These are phyloP conservation scores for Digitonthophagus gazella DNA, from an alignment of 2,888 invertebrate species.

Conservation along the genomic window DNA sequence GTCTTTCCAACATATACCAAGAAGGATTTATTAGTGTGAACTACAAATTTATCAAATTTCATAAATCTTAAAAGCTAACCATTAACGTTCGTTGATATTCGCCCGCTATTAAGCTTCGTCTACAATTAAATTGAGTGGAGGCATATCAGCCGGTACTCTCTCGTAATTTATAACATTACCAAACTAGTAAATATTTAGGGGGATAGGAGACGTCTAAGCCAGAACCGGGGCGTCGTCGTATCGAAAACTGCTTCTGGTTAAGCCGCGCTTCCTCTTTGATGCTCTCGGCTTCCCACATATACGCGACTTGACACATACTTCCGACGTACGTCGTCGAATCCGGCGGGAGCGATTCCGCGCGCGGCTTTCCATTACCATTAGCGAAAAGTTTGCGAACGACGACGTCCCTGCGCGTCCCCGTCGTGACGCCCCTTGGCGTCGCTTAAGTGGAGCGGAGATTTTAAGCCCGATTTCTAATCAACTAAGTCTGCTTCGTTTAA, in stretches of 20 bases:
- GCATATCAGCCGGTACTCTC: constrained; percentile 5
- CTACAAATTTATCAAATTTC: background rate
- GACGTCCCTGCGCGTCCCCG: constrained; percentile 16
- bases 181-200: constrained; percentile 16
- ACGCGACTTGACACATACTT: constrained; percentile 17
- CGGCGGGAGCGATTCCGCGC: constrained; percentile 6
- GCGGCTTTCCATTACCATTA: constrained; percentile 27
- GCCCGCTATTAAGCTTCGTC: background rate
- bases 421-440: constrained; percentile 7
- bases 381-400: constrained; percentile 24
- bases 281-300: background rate
- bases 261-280: constrained; percentile 11
- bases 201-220: background rate
- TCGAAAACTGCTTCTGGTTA: constrained; percentile 14
- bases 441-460: constrained; percentile 26
- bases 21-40: no score
- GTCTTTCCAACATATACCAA: no score
- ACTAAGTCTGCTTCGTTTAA: constrained; percentile 45
- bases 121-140: background rate
- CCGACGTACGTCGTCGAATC: constrained; percentile 8
- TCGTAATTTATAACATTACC: constrained; percentile 10
- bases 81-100: background rate
- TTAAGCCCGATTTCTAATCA: constrained; percentile 30
- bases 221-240: background rate
- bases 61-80: background rate